phyloP scores from a whole-genome alignment of 2,888 invertebrate species.

The Oscheius onirici region DNA sequence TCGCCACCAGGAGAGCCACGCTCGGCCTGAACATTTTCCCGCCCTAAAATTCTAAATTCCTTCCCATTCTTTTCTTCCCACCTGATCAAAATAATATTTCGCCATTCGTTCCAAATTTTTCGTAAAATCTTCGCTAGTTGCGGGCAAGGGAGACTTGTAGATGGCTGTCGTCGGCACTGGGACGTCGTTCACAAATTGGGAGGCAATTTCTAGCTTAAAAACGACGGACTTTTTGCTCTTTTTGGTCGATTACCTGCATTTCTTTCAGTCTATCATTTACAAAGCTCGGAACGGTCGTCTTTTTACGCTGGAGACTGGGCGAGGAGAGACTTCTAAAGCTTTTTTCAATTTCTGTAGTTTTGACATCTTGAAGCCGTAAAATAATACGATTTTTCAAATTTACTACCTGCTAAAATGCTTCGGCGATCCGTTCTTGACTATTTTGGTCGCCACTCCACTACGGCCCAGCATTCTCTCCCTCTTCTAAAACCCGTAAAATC shows the following conservation, averaged over 20 bases:
- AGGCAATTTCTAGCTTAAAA: conserved; percentile 31
- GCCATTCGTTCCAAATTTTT: conserved; percentile 79
- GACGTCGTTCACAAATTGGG: conserved; percentile 32
- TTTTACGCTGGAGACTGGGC: conserved; percentile 20
- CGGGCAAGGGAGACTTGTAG: conserved; percentile 10
- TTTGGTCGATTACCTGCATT: conserved; percentile 23
- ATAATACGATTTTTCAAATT: not conserved
- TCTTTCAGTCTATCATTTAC: conserved; percentile 29
- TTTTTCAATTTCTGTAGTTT: not conserved
- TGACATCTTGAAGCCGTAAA: not conserved
- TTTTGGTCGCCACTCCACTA: conserved; percentile 8
- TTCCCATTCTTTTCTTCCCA: not conserved
- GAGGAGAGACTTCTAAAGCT: conserved; percentile 23
- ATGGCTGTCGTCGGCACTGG: not conserved
- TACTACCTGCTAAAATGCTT: not conserved
- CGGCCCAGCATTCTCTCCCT: conserved; percentile 12
- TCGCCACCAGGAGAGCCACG: conserved; percentile 91
- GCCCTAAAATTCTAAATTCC: conserved; percentile 78
- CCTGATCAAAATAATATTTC: conserved; percentile 89
- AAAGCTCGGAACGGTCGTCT: conserved; percentile 21
- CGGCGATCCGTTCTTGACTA: conserved; percentile 2
- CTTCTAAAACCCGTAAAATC: not conserved
- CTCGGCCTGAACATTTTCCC: conserved; percentile 96
- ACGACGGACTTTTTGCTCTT: not conserved
- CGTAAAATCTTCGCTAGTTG: conserved; percentile 24